These are phyloP conservation scores for Apis cerana DNA, from an alignment of 1,140 invertebrate genomes.

Conservation along the genomic window DNA sequence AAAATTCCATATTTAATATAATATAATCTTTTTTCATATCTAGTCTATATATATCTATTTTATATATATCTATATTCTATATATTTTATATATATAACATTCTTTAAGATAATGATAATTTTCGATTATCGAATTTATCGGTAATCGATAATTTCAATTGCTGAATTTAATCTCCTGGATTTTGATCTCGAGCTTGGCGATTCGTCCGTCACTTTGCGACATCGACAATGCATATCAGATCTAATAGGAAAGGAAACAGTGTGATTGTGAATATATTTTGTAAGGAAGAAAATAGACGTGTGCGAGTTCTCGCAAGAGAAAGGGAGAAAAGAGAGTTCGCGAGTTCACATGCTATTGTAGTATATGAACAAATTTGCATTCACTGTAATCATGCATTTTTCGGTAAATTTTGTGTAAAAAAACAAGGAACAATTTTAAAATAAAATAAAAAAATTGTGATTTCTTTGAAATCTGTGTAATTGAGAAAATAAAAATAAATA, in stretches of 20 bases:
- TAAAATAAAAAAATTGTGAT: background rate
- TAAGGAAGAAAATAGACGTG: background rate
- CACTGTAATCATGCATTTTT: constrained; percentile 14
- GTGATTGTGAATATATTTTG: background rate
- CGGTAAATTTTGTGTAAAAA: constrained; percentile 18
- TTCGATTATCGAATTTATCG: too few relatives aligned
- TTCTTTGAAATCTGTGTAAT: background rate
- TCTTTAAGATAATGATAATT: too few relatives aligned
- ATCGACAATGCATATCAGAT: too few relatives aligned
- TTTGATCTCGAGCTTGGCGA: too few relatives aligned
- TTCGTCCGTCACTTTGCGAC: too few relatives aligned
- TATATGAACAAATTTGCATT: constrained; percentile 25
- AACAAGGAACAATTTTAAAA: background rate
- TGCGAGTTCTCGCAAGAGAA: background rate
- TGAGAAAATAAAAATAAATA: background rate
- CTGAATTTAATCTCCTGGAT: too few relatives aligned
- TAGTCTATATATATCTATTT: too few relatives aligned
- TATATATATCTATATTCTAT: too few relatives aligned
- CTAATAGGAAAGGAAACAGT: background rate
- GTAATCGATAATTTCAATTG: too few relatives aligned
- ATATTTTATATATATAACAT: too few relatives aligned
- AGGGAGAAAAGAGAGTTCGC: background rate
- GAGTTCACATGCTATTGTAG: constrained; percentile 1
- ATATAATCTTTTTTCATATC: too few relatives aligned
- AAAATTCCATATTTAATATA: too few relatives aligned